These are phyloP conservation scores for Thymelicus sylvestris DNA, from an alignment of 2,888 invertebrate species.

Conservation along the genomic window DNA sequence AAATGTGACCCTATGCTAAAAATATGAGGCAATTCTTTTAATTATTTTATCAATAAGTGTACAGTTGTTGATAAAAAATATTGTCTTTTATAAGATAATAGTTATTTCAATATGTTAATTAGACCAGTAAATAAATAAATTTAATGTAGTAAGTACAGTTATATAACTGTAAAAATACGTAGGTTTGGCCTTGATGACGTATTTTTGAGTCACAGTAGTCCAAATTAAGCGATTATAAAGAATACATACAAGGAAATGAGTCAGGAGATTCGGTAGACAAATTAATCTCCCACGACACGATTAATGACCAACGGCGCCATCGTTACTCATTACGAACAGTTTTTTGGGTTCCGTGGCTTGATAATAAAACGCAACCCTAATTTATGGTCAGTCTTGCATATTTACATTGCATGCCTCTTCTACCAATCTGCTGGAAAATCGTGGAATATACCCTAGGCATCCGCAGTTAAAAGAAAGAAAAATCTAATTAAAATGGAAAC, in stretches of 20 bases:
- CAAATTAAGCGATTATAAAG: conserved; percentile 57
- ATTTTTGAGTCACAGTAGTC: conserved; percentile 33
- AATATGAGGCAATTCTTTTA: no score
- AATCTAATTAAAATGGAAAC: no score
- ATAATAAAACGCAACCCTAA: background rate
- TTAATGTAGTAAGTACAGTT: background rate
- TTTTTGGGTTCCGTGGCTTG: conserved; percentile 17
- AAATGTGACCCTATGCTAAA: no score
- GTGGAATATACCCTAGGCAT: no score
- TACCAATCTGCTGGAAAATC: no score
- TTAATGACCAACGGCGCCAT: conserved; percentile 52
- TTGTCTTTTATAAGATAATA: no score
- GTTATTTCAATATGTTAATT: no score
- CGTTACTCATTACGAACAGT: conserved; percentile 56
- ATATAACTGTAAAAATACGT: background rate
- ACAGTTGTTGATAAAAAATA: no score
- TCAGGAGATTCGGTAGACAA: conserved; percentile 46
- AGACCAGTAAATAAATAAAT: background rate
- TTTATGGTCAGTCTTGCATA: background rate
- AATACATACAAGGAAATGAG: conserved; percentile 39
- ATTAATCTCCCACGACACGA: conserved; percentile 57
- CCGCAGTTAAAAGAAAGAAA: no score
- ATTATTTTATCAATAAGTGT: no score
- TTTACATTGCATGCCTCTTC: no score
- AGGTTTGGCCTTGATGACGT: conserved; percentile 23